Conservation (phyloP, 2,888 invertebrate genomes). For the Chloromyia formosa region DNA sequence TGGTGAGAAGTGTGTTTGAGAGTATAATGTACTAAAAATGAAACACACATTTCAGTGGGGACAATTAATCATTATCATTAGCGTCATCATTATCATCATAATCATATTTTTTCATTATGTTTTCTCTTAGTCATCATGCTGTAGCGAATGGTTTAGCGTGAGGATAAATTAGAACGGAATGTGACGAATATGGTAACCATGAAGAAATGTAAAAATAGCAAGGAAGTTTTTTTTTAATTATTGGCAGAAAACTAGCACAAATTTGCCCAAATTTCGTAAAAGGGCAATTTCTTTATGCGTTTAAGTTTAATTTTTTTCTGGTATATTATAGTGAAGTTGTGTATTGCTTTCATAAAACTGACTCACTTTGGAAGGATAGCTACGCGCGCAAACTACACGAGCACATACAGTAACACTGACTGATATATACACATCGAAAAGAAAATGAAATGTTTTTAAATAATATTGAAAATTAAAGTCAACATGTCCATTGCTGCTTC, state of each 20-base stretch:
- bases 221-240: neutral
- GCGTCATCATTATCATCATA: neutral
- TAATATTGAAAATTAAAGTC: no score
- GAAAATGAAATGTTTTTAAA: no score
- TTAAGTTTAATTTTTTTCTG: neutral
- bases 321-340: conserved; percentile 1
- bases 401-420: neutral
- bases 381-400: neutral
- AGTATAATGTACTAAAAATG: conserved; percentile 22
- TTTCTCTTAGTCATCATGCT: conserved; percentile 32
- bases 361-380: neutral
- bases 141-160: conserved; percentile 37
- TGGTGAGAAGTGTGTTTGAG: conserved; percentile 7
- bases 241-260: conserved; percentile 32
- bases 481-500: no score
- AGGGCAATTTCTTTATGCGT: conserved; percentile 14
- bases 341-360: neutral
- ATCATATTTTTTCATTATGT: neutral
- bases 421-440: no score
- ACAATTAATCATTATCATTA: conserved; percentile 34
- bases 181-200: conserved; percentile 3
- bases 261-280: conserved; percentile 39
- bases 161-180: conserved; percentile 11
- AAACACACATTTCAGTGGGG: conserved; percentile 31
- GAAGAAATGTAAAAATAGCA: conserved; percentile 31